A percentile compares a stretch with the other conserved stretches of the same genome.
Evolutionary conservation across 2,888 invertebrate species (phyloP).

Genomic region (Pyrrhosoma nymphula): DNA sequence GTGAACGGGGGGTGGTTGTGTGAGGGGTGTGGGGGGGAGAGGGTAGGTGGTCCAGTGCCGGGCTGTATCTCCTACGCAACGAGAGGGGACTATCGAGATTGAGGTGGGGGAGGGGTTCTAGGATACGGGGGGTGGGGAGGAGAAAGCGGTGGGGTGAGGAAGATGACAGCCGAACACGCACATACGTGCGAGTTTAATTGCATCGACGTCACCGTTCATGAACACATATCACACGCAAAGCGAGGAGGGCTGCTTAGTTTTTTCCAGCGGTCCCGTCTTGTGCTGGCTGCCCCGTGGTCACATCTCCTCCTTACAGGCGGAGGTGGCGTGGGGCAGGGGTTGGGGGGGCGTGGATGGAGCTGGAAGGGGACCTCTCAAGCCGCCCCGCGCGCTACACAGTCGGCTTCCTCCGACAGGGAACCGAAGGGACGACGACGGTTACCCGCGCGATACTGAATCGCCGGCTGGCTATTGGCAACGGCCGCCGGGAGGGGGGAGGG

Average conservation of each 20-base stretch:
- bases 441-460: slow-evolving; percentile 28
- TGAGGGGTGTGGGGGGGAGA: neutral
- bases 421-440: neutral
- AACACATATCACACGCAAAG: too few species aligned
- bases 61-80: too few species aligned
- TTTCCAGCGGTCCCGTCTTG: too few species aligned
- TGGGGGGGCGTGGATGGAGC: neutral
- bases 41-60: neutral
- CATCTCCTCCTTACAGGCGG: too few species aligned
- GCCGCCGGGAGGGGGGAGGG: neutral
- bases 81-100: neutral
- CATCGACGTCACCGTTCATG: too few species aligned
- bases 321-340: neutral
- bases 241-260: too few species aligned
- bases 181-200: too few species aligned
- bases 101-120: neutral
- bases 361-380: too few species aligned
- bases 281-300: too few species aligned
- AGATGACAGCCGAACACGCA: neutral
- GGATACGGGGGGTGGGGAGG: neutral
- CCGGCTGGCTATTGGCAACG: slow-evolving; percentile 23
- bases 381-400: too few species aligned
- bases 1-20: neutral
- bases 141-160: neutral
- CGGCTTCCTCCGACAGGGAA: too few species aligned